Conservation (phyloP, 2,888 invertebrate genomes). For the Lottia gigantea region DNA sequence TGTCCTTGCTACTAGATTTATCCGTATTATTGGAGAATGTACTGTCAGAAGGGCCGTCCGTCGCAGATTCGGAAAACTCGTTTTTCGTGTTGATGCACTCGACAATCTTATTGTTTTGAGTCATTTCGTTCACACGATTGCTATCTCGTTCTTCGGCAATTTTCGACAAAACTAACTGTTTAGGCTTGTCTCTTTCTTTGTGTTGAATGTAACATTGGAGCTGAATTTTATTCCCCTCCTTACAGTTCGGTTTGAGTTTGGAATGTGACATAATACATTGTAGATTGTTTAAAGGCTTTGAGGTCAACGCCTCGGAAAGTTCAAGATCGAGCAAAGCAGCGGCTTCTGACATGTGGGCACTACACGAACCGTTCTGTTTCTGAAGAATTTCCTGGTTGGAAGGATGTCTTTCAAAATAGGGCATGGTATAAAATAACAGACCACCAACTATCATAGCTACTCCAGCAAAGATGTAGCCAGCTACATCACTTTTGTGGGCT, state of each 20-base stretch:
- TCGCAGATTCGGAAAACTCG: slow-evolving; percentile 31
- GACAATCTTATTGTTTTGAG: slow-evolving; percentile 25
- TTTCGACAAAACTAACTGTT: slow-evolving; percentile 54
- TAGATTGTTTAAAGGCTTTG: slow-evolving; percentile 52
- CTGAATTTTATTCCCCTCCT: slow-evolving; percentile 50
- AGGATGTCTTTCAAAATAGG: slow-evolving; percentile 55
- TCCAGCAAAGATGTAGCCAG: slow-evolving; percentile 61
- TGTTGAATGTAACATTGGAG: slow-evolving; percentile 57
- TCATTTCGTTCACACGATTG: slow-evolving; percentile 16
- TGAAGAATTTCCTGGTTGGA: slow-evolving; percentile 63
- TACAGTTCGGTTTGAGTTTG: slow-evolving; percentile 44
- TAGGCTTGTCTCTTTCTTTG: slow-evolving; percentile 55
- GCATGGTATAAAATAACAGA: slow-evolving; percentile 58
- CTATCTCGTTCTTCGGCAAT: slow-evolving; percentile 59
- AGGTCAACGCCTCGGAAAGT: slow-evolving; percentile 51
- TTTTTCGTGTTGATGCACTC: slow-evolving; percentile 31
- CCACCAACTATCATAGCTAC: slow-evolving; percentile 56
- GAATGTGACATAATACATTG: slow-evolving; percentile 53
- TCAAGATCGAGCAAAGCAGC: slow-evolving; percentile 60
- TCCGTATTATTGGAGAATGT: slow-evolving; percentile 52
- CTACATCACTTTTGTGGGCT: slow-evolving; percentile 41
- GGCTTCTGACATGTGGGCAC: slow-evolving; percentile 55
- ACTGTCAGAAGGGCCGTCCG: slow-evolving; percentile 50
- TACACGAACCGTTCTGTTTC: slow-evolving; percentile 51
- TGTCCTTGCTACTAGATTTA: slow-evolving; percentile 45